A percentile compares a stretch with the other conserved stretches of the same genome.
These are phyloP conservation scores for Turritopsis dohrnii DNA, from an alignment of 30 jellyfish, hydroid and myxozoan species.

Conservation along the genomic window DNA sequence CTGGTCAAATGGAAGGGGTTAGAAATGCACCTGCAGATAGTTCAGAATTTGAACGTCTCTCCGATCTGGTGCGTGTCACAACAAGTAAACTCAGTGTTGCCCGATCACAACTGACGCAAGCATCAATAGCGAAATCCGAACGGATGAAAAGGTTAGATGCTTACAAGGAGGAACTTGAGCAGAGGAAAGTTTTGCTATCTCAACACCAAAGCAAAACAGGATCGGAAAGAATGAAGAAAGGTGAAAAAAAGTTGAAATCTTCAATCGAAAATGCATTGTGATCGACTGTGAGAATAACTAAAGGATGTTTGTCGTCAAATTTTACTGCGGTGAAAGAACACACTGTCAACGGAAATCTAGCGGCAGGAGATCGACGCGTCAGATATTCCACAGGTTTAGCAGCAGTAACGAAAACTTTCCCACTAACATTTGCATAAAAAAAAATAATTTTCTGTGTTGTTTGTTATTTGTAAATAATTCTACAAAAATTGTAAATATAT, in stretches of 20 bases:
- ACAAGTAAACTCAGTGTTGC: conserved; percentile 63
- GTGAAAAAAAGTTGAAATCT: neutral
- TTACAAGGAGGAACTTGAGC: conserved; percentile 55
- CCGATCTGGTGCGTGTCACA: conserved; percentile 42
- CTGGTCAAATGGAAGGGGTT: conserved; percentile 68
- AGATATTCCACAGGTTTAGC: too few relatives aligned
- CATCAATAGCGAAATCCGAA: conserved; percentile 69
- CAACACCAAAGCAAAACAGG: conserved; percentile 60
- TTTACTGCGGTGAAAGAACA: too few relatives aligned
- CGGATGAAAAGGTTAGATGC: conserved; percentile 48
- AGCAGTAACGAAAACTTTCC: neutral
- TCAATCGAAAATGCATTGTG: neutral
- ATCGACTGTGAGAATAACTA: neutral
- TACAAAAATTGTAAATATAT: neutral
- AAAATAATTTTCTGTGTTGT: neutral
- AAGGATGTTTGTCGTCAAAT: too few relatives aligned
- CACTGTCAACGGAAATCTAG: neutral
- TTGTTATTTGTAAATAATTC: neutral
- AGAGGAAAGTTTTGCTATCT: conserved; percentile 43
- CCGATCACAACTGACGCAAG: conserved; percentile 79
- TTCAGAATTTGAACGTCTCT: conserved; percentile 30
- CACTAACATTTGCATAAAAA: neutral
- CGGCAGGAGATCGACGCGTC: neutral
- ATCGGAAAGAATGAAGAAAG: neutral
- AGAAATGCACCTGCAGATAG: conserved; percentile 45